phyloP scores from a whole-genome alignment of 2,113 vertebrate genomes.

The Zootoca vivipara region DNA sequence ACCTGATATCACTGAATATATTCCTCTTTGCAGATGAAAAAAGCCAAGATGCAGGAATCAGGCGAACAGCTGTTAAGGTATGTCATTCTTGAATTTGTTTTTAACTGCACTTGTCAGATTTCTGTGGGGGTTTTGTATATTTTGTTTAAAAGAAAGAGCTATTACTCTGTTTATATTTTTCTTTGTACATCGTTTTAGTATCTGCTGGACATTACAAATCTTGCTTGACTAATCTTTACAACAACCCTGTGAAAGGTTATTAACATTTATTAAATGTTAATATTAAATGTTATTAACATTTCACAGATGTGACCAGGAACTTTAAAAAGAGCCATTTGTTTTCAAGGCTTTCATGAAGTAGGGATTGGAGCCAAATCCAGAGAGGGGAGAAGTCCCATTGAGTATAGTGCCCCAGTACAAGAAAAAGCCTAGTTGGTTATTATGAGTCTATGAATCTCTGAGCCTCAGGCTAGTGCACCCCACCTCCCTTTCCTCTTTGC shows the following conservation, averaged over 20 bases:
- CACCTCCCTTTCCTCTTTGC: too few species aligned
- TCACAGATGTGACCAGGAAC: neutral
- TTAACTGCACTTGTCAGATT: neutral
- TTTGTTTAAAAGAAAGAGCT: neutral
- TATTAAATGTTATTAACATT: neutral
- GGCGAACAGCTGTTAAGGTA: slow-evolving; percentile 80
- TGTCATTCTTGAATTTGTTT: slow-evolving; percentile 21
- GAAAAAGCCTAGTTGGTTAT: too few species aligned
- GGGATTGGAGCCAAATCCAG: neutral
- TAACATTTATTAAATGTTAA: too few species aligned
- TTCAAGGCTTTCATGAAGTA: neutral
- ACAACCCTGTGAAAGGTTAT: neutral
- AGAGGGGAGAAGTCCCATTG: neutral
- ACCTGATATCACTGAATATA: slow-evolving; percentile 11
- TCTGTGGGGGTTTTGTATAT: neutral
- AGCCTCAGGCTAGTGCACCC: neutral
- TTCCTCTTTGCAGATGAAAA: slow-evolving; percentile 78
- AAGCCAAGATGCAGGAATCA: slow-evolving; percentile 83
- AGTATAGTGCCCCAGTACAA: neutral
- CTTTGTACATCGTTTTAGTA: neutral
- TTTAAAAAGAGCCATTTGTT: neutral
- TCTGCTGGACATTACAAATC: neutral
- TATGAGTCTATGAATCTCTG: neutral
- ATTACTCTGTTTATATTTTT: neutral
- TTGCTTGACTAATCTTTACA: neutral